Evolutionary conservation across 1,140 invertebrate genomes (phyloP), one percentile per base, ranked within the genome.

Genomic region (Holotrichia oblita): DNA sequence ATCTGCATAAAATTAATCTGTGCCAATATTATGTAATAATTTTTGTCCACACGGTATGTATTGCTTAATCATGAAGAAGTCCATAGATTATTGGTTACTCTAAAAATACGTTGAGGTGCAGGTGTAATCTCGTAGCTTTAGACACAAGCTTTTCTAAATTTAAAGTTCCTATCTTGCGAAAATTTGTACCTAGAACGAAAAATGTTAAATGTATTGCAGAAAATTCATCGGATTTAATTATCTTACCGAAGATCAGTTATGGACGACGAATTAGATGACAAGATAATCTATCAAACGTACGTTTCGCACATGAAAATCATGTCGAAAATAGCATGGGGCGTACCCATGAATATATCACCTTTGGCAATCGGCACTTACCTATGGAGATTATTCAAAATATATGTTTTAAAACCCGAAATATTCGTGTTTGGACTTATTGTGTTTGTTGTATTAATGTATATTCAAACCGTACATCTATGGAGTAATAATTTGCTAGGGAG

Each of bases 261-360:
- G 94, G 94, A 96, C 91, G 94, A 96, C 91, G 94, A 95, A 89
- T 88, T 95, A 84, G 94, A 96, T 88, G 94, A 96, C 84, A 93
- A 92, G 90, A 91, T 96, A 82, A 89, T 96, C 81, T 94, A 95
- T 87, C 94, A 95, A 89, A 93, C 94, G 59, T 95, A 94, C 87
- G 84, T 94, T 80, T 93, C 94, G 77, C 93, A 95, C 85, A 92
- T 95, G 90, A 95, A 95, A 90, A 89, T 95, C 77, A 87, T 95
- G 80, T 94, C 94, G 12, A 92, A 93, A 86, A 92, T 95, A 87
- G 90, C 91, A 80, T 91, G 94, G 86, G 92, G 91, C 85, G 87
- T 93, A 82, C 91, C 93, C 76, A 86, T 93, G 82, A 93, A 93
- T 87, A 82, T 91, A 84, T 80, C 82, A 73, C 90, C 90, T 40